Evolutionary conservation across 2,888 invertebrate species (phyloP), one percentile per base, ranked within the genome.

Genomic region (Andrena camellia): DNA sequence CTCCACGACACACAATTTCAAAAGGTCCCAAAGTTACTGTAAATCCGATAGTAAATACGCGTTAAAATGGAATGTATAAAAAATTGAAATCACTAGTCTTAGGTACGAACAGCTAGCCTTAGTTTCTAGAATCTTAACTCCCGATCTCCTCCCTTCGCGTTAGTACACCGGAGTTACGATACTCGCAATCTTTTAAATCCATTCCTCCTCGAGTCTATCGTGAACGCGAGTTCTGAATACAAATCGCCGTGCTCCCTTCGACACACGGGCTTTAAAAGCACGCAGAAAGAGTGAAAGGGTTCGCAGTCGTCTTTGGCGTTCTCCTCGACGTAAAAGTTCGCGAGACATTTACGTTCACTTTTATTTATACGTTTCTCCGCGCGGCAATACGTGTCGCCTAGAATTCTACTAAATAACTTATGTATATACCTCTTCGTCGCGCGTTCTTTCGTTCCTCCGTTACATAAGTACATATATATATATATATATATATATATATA

Each of bases 331-430:
- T 79, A 73, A 75, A 81, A 78, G 69, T 76, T 82, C 87, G 78
- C 85, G 73, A 74, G 73, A 74, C 60, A 7, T 78, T 69, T 73
- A 63, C 74, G 76, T 76, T 70, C 73, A 84, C 84, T 86, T 86
- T 87, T 87, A 86, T 83, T 87, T 81, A 75, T 81, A 86, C 87
- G 86, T 80, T 81, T 70, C 78, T 75, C 73, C 86, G 84, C 79
- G 83, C 87, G 81, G 73, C 83, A 82, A 78, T 86, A 75, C 86
- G 85, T 85, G 69, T 85, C 83, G 78, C 83, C 88, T 88, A 90
- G 86, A 79, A 79, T 62, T 90, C 91, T 92, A 92, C 91, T 90
- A 92, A 91, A 92, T 92, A 89, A 90, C 87, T 91, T 88, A 86
- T 86, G 72, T 76, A 86, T 86, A 69, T 76, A 67, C 74, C 67